phyloP scores from a whole-genome alignment of 2,797 vertebrate species.

The Tolypeutes matacus region DNA sequence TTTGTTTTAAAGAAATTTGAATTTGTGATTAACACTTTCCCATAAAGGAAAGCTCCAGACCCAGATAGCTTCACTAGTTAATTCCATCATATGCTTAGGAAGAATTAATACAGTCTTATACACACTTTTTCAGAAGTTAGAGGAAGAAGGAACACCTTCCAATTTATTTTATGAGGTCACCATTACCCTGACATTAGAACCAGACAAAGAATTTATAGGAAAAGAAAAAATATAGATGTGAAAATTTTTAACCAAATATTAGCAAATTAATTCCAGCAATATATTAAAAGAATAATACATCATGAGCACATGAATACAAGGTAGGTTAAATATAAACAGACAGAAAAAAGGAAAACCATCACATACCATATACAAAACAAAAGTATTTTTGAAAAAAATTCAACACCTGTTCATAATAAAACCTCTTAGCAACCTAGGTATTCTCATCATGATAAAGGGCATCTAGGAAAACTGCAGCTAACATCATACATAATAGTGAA shows the following conservation, averaged over 20 bases:
- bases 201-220: conserved; percentile 44
- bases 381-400: conserved; percentile 37
- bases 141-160: not conserved
- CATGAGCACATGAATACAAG: no score
- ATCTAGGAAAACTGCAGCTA: not conserved
- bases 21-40: conserved; percentile 48
- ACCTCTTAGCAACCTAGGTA: not conserved
- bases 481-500: not conserved
- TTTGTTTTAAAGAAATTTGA: conserved; percentile 27
- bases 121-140: conserved; percentile 41
- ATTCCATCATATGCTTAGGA: conserved; percentile 25
- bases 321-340: not conserved
- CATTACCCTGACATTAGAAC: conserved; percentile 62
- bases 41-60: conserved; percentile 22
- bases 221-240: conserved; percentile 20
- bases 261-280: conserved; percentile 30
- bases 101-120: not conserved
- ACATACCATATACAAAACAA: not conserved
- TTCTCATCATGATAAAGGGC: not conserved
- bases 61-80: not conserved
- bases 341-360: conserved; percentile 32
- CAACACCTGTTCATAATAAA: conserved; percentile 5
- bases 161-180: conserved; percentile 48
- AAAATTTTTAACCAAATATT: conserved; percentile 59
- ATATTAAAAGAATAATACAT: not conserved